Base-by-base conservation (phyloP, 2,113 vertebrate genomes). In the Murina feae region DNA sequence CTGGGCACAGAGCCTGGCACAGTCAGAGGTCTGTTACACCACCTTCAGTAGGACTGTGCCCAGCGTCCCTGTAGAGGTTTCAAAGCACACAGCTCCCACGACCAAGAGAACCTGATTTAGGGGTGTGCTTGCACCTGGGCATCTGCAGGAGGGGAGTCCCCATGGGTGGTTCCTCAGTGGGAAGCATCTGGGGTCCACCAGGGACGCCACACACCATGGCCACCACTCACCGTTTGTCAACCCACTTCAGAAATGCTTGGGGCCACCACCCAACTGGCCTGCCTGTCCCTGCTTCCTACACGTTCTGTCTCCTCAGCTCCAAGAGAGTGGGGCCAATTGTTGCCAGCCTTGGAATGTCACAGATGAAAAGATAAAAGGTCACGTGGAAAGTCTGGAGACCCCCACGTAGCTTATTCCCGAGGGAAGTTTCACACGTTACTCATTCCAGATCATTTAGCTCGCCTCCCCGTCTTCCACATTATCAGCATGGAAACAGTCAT, bases 301-400 rank as follows among this genome's bases (percentile, higher is more conserved):
- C 9, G 37, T n/a, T 21, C 53, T 35, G 9, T n/a, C 32, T 90
- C 82, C 78, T 47, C 37, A 8, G 6, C 1, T 0, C 12, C 2
- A 0, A 9, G 9, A 8, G 16, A 0, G 0, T 2, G 39, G 69
- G 68, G 76, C 32, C 44, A 20, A 3, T 2, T n/a, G 9, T 10
- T 5, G 53, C 37, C 9, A 21, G 47, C 17, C 25, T 39, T 9
- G 60, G 58, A 53, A 78, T 66, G 49, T 13, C 49, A 25, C 0
- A 17, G 32, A 58, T 5, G 13, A 69, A 72, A 51, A 74, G 66
- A 63, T 51, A 2, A 47, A 75, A 44, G 25, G 58, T 55, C 63
- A 6, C 0, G 1, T 3, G 44, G 83, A 18, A 14, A 4, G 18
- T 47, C 21, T 0, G 18, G 60, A 71, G 3, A 4, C 51, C 60